A percentile compares a stretch with the other conserved stretches of the same genome.
phyloP scores from a whole-genome alignment of 2,113 vertebrate species.

The Nettapus auritus region DNA sequence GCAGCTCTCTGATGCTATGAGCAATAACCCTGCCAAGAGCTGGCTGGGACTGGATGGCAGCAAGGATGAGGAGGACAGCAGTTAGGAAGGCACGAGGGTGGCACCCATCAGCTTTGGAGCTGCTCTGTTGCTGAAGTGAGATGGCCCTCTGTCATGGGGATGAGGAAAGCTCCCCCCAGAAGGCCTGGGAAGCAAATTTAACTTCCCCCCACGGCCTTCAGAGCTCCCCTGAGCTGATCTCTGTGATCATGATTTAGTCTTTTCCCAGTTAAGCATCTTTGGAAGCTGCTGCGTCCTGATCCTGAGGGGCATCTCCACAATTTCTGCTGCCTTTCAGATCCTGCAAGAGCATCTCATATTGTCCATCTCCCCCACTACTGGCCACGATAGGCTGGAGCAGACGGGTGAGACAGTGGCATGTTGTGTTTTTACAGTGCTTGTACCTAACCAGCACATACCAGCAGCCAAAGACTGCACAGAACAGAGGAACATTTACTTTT shows the following conservation, averaged over 20 bases:
- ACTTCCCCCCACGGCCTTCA: not conserved
- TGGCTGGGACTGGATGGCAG: not conserved
- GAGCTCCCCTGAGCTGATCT: not conserved
- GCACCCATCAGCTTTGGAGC: not conserved
- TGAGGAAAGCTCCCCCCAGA: not conserved
- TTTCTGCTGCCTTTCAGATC: not conserved
- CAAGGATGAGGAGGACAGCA: not conserved
- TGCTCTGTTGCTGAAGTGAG: not conserved
- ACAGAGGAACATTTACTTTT: not conserved
- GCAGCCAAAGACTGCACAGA: not conserved
- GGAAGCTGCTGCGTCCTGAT: not conserved
- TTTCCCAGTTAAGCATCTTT: not conserved
- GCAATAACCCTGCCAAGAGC: not conserved
- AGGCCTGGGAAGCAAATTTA: not conserved
- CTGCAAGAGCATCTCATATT: not conserved
- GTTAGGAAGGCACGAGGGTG: not conserved
- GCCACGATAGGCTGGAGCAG: not conserved
- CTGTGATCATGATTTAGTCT: not conserved
- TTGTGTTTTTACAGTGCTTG: not conserved
- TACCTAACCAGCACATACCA: no score
- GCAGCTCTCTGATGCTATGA: not conserved
- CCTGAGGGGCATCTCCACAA: not conserved
- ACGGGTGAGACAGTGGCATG: not conserved
- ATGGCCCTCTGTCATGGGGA: not conserved
- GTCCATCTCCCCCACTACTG: fast-evolving